Evolutionary conservation across 2,888 invertebrate genomes (phyloP), one percentile per base, ranked within the genome.

Genomic region (Cabera pusaria): DNA sequence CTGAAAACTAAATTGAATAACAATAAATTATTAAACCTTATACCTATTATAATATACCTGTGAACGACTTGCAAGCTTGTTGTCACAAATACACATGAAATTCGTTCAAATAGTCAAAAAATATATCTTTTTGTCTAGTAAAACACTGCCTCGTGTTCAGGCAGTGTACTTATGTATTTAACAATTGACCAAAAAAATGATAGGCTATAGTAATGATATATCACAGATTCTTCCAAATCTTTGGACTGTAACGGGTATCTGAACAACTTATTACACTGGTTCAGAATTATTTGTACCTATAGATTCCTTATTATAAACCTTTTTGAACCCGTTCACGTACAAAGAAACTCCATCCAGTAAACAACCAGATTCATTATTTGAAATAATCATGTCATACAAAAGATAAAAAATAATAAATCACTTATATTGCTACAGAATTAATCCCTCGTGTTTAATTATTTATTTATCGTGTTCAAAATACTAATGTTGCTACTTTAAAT

Each of bases 111-210:
- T 84, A 81, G 86, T 90, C 88, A 88, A 90, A 90, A 90, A 89
- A 89, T 90, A 90, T 90, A 89, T 83, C 38, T 50, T 84, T 83
- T 87, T 81, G 86, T 87, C 78, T 84, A 80, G 72, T 49, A 72
- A 70, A 76, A 77, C 84, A 84, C 76, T 34, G 69, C 72, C 79
- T 54, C 59, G 60, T 41, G 64, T n/a, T 54, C 58, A 59, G 75
- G 75, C 76, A 78, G 80, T 78, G 82, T 69, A 71, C 72, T 78
- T 84, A 83, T 80, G 82, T 71, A 80, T 79, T n/a, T 81, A 85
- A 87, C 86, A 90, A 90, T 90, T 90, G 89, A 90, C 90, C 75
- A 89, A 87, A 85, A 80, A 80, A 89, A 86, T 77, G 86, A 85
- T 78, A 85, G 86, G 80, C 79, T 83, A 80, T 73, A 83, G 76